Base-by-base conservation (phyloP, 2,797 vertebrate genomes). In the Silurus lanzhouensis region DNA sequence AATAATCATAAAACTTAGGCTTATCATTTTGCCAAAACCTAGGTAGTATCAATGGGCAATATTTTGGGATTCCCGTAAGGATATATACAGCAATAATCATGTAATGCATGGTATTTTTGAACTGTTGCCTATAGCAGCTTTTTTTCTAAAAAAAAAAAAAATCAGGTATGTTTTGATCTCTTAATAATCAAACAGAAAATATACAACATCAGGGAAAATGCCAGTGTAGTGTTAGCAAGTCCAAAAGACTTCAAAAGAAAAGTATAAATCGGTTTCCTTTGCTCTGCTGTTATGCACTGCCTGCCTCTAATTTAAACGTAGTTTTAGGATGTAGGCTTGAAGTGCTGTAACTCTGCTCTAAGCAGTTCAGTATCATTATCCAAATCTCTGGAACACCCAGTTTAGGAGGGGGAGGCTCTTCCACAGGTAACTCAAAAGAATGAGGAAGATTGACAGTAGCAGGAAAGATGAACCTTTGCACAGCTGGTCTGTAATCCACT, bases 71-170 rank as follows among this genome's bases (percentile, higher is more conserved):
- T 96, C 95, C 95, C 93, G 93, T 90, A 95, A 96, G 95, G 95
- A 95, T 96, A 96, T 96, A 96, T 94, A 96, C 96, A 98, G 97
- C 97, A 98, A 98, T 98, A 98, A 98, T 95, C 94, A 95, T 92
- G 92, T 96, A 96, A 95, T 96, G 96, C 96, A 97, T 97, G 96
- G 94, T 95, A 95, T 95, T 96, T 83, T 96, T 96, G 92, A 96
- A 95, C 94, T 95, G 95, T 95, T 95, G 95, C 94, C 93, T 95
- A 95, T 96, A 95, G 94, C 95, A 95, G 95, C 95, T 95, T 90
- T 87, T 93, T 85, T 83, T 92, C 48, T 52, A 52, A 52, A 52
- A 52, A 52, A 93, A 94, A 96, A 94, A 94, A 95, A 96, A 79
- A 79, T 96, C 96, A 96, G 96, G 95, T 96, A 96, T 93, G 93